Conservation (phyloP, 1,140 invertebrate species). For the Drosophila parabipectinata region DNA sequence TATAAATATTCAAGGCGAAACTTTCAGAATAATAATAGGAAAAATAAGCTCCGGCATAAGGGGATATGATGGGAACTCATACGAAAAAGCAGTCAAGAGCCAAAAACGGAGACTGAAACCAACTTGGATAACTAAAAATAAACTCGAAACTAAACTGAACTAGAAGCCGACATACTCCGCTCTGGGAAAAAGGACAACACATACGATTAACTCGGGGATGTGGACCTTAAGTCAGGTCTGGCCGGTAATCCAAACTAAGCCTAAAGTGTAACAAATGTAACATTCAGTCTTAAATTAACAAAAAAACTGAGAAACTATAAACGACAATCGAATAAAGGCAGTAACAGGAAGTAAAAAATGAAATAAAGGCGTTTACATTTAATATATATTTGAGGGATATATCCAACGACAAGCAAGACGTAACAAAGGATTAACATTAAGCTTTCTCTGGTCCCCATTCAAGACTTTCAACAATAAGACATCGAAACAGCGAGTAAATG, state of each 20-base stretch:
- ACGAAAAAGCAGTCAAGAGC: slow-evolving; percentile 29
- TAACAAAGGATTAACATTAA: slow-evolving; percentile 1
- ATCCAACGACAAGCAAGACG: background rate
- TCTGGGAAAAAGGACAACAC: slow-evolving; percentile 13
- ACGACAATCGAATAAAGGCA: background rate
- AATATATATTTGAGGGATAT: background rate
- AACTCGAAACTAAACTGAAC: slow-evolving; percentile 36
- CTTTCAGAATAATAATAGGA: slow-evolving; percentile 41
- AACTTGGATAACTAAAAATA: slow-evolving; percentile 35
- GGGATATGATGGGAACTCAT: slow-evolving; percentile 24
- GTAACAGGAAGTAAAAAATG: background rate
- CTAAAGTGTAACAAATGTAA: slow-evolving; percentile 44
- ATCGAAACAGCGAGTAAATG: slow-evolving; percentile 39
- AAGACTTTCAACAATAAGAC: slow-evolving; percentile 8
- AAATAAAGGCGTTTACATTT: background rate
- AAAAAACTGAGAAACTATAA: background rate
- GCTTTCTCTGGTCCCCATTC: slow-evolving; percentile 4
- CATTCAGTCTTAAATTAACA: slow-evolving; percentile 40
- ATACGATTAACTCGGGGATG: slow-evolving; percentile 31
- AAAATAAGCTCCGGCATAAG: slow-evolving; percentile 20
- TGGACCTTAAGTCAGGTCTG: slow-evolving; percentile 27
- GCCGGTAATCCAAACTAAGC: slow-evolving; percentile 34
- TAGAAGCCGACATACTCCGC: slow-evolving; percentile 21
- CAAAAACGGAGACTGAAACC: slow-evolving; percentile 13
- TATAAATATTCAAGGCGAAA: slow-evolving; percentile 37